Conservation (phyloP, 2,113 vertebrate species). For the Pampusana beccarii region DNA sequence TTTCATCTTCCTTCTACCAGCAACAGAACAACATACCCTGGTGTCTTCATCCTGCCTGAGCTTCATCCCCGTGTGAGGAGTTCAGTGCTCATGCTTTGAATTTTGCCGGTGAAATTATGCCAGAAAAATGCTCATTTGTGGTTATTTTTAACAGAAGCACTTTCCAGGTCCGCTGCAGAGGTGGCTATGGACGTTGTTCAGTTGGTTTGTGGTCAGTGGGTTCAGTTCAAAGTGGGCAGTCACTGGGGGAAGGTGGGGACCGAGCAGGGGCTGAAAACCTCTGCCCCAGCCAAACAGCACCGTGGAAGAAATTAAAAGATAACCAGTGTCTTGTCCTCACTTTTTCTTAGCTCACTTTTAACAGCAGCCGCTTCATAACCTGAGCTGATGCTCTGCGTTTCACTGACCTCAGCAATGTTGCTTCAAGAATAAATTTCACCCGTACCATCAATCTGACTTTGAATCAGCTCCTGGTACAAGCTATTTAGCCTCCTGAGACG, state of each 20-base stretch:
- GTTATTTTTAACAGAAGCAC: neutral
- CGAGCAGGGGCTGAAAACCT: neutral
- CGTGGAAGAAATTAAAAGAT: neutral
- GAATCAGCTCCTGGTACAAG: neutral
- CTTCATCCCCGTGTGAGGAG: neutral
- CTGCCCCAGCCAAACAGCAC: neutral
- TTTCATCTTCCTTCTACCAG: neutral
- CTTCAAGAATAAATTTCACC: neutral
- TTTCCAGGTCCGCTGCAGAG: neutral
- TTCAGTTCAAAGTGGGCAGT: neutral
- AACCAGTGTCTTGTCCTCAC: neutral
- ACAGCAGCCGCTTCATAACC: neutral
- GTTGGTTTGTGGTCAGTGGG: neutral
- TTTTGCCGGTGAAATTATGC: neutral
- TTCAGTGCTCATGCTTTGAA: neutral
- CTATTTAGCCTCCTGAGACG: neutral
- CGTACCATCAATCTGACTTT: neutral
- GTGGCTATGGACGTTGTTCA: neutral
- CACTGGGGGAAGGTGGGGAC: neutral
- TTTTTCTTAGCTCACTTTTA: neutral
- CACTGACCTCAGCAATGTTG: neutral
- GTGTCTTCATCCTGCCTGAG: neutral
- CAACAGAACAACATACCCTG: neutral
- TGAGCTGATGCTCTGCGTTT: neutral
- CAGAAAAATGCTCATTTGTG: neutral